Conservation (phyloP, 2,113 vertebrate species). For the Myotis lucifugus region DNA sequence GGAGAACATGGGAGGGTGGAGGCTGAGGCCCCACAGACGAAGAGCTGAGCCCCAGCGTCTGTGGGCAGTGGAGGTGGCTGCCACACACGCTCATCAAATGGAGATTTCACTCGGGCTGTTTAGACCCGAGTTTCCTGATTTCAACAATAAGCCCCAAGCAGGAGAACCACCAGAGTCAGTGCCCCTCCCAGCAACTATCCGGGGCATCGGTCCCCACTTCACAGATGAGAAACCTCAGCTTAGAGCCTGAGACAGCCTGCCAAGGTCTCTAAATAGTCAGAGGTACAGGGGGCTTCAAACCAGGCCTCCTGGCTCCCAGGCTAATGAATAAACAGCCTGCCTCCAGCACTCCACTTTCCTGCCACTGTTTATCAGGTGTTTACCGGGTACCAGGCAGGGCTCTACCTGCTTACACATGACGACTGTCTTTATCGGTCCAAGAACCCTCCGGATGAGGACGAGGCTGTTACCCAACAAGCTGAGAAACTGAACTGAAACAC, state of each 20-base stretch:
- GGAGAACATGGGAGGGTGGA: background rate
- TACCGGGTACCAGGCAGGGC: background rate
- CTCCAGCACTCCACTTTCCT: background rate
- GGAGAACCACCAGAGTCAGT: background rate
- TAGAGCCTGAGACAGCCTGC: background rate
- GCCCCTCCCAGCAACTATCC: background rate
- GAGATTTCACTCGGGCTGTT: background rate
- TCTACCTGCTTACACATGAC: background rate
- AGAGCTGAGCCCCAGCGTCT: background rate
- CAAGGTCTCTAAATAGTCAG: background rate
- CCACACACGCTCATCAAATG: background rate
- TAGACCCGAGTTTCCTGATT: background rate
- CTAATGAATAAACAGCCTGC: background rate
- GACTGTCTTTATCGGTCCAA: background rate
- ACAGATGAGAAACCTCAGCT: background rate
- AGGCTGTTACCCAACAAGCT: background rate
- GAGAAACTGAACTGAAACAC: background rate
- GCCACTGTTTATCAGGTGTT: fast-evolving
- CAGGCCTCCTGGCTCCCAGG: background rate
- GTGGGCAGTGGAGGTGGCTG: background rate
- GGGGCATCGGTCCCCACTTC: background rate
- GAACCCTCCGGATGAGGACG: background rate
- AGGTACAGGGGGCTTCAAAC: background rate
- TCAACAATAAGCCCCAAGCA: fast-evolving
- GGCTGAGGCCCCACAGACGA: fast-evolving